Evolutionary conservation across 37 sponge, comb jelly and placozoan genomes (phyloP).

Genomic region (Mnemiopsis leidyi): DNA sequence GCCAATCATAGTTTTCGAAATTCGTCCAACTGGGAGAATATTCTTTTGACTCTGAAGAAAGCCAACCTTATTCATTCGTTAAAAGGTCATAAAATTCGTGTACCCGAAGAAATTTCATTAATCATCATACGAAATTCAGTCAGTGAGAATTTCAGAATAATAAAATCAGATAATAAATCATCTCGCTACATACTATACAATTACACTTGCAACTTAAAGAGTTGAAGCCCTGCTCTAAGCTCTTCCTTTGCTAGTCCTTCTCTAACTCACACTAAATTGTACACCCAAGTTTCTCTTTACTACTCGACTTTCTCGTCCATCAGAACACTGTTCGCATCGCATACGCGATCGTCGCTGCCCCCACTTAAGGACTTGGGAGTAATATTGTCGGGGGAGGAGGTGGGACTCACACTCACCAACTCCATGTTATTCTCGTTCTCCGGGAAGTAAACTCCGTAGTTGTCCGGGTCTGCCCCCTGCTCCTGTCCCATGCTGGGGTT

Average conservation of each 20-base stretch:
- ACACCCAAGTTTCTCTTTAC: background rate
- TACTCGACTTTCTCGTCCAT: background rate
- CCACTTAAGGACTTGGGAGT: background rate
- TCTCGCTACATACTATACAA: too few species aligned
- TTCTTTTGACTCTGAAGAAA: too few species aligned
- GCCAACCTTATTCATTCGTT: too few species aligned
- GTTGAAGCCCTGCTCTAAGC: background rate
- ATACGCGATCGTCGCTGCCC: background rate
- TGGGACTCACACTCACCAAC: background rate
- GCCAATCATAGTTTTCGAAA: too few species aligned
- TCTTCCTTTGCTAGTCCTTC: background rate
- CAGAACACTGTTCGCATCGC: background rate
- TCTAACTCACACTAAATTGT: background rate
- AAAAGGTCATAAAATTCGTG: too few species aligned
- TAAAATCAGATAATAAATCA: too few species aligned
- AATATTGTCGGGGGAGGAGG: background rate
- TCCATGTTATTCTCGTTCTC: background rate
- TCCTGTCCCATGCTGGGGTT: conserved; percentile 14
- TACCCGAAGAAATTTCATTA: too few species aligned
- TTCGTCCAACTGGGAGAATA: too few species aligned
- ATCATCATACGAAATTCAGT: too few species aligned
- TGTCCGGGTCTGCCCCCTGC: background rate
- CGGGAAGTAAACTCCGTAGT: background rate
- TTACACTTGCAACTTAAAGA: too few species aligned
- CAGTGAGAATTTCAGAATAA: too few species aligned